Percentiles rank a stretch among this genome's conserved stretches.
These are phyloP conservation scores for Gortyna flavago DNA, from an alignment of 2,888 invertebrate species.

Conservation along the genomic window DNA sequence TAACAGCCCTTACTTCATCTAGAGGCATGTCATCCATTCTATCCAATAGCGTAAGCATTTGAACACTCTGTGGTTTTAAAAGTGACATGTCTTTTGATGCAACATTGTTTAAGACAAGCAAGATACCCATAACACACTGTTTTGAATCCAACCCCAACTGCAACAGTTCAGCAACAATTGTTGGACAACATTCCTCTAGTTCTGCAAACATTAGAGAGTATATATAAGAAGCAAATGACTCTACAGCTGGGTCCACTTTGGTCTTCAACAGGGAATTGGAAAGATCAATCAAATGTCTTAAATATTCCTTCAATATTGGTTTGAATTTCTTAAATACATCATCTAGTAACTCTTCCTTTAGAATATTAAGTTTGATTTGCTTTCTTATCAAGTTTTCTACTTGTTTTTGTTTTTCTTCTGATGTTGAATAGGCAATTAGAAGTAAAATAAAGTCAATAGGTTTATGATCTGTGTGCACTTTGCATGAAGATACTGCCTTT, in stretches of 20 bases:
- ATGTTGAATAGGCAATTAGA: conserved; percentile 91
- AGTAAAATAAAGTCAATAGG: conserved; percentile 92
- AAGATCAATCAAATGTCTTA: conserved; percentile 89
- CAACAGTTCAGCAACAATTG: conserved; percentile 83
- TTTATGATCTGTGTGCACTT: conserved; percentile 89
- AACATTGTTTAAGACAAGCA: conserved; percentile 83
- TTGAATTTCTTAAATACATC: conserved; percentile 89
- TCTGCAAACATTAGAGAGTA: conserved; percentile 89
- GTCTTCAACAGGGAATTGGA: conserved; percentile 89
- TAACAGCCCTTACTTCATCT: conserved; percentile 93
- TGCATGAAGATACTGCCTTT: conserved; percentile 88
- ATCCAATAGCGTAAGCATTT: conserved; percentile 92
- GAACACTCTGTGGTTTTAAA: conserved; percentile 90
- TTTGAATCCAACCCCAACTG: conserved; percentile 83
- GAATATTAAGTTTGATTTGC: conserved; percentile 90
- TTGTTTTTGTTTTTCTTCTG: conserved; percentile 90
- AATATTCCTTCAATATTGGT: conserved; percentile 89
- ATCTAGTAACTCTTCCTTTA: conserved; percentile 90
- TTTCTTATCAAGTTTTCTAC: conserved; percentile 91
- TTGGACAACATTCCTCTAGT: conserved; percentile 81
- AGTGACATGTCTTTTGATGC: conserved; percentile 82
- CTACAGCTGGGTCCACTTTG: conserved; percentile 86
- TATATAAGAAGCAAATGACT: conserved; percentile 90
- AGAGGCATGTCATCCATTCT: conserved; percentile 93
- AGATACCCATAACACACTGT: conserved; percentile 80